phyloP scores from a whole-genome alignment of 2,113 vertebrate species.

The Orientallactaga bullata region DNA sequence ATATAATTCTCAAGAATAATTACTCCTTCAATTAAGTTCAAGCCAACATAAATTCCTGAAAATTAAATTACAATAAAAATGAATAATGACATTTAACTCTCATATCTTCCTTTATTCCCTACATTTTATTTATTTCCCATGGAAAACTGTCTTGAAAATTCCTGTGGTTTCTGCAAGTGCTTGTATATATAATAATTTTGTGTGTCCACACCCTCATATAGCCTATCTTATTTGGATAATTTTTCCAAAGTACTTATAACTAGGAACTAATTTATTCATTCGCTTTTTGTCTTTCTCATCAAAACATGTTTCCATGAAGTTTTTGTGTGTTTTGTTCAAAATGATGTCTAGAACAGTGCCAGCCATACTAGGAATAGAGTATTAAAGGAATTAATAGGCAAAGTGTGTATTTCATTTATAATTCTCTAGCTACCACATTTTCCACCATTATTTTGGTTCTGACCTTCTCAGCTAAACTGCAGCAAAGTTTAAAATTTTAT shows the following conservation, averaged over 20 bases:
- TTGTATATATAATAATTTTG: background rate
- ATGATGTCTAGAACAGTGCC: background rate
- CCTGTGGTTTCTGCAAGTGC: background rate
- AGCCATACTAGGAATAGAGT: background rate
- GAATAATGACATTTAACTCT: background rate
- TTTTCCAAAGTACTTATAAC: background rate
- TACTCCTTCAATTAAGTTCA: background rate
- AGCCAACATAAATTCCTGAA: background rate
- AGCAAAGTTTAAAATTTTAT: background rate
- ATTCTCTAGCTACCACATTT: background rate
- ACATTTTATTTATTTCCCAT: background rate
- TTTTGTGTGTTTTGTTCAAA: background rate
- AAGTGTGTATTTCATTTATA: background rate
- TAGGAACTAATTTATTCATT: constrained; percentile 39
- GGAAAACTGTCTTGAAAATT: background rate
- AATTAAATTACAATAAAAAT: constrained; percentile 39
- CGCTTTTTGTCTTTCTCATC: background rate
- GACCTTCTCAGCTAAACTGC: background rate
- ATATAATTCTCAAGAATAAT: too few species aligned
- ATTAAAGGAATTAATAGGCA: background rate
- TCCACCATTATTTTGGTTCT: background rate
- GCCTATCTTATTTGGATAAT: background rate
- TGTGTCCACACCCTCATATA: background rate
- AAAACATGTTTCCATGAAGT: background rate
- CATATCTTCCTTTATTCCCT: background rate